Evolutionary conservation across 2,113 vertebrate species (phyloP), one percentile per base, ranked within the genome.

Genomic region (Sakesphorus luctuosus): DNA sequence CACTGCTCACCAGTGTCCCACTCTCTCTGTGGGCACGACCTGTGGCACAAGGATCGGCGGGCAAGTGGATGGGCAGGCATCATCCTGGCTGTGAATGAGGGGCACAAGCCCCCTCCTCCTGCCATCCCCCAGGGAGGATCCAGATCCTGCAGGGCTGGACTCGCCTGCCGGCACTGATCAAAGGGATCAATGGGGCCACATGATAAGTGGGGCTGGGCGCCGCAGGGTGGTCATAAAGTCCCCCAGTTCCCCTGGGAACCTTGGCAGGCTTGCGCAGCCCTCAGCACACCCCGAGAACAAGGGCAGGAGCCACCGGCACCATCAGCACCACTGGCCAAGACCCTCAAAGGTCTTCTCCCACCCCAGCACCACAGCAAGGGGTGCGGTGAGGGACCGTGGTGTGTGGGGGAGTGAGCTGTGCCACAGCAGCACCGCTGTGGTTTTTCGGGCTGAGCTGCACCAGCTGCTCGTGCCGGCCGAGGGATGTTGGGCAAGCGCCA

Each of bases 41-140:
- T 5, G 79, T 3, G 11, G 36, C 71, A 79, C 17, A 1, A 13
- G 75, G 28, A 25, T n/a, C 1, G 1, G 3, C 3, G 25, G 38
- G 36, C 14, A 77, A 35, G 72, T 76, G 78, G 71, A 29, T 0
- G 63, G 29, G 79, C 62, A 19, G 47, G 49, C 17, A 11, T 12
- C 1, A 0, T 36, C 25, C 61, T 1, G 4, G 46, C n/a, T 38
- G 52, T 2, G n/a, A 38, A 29, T 0, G 2, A 40, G 56, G 81
- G 81, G 38, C 6, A 11, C 1, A 4, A 74, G 11, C 58, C 53
- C 80, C 49, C 49, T 59, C 52, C 59, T 47, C 65, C 36, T 15
- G 17, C 43, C 2, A 3, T 26, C 38, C 76, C 6, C 36, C 38
- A 4, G 18, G 29, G 24, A 91, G 66, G 83, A 76, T 83, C 83